phyloP scores from a whole-genome alignment of 2,797 vertebrate genomes.

The Argentina silus region DNA sequence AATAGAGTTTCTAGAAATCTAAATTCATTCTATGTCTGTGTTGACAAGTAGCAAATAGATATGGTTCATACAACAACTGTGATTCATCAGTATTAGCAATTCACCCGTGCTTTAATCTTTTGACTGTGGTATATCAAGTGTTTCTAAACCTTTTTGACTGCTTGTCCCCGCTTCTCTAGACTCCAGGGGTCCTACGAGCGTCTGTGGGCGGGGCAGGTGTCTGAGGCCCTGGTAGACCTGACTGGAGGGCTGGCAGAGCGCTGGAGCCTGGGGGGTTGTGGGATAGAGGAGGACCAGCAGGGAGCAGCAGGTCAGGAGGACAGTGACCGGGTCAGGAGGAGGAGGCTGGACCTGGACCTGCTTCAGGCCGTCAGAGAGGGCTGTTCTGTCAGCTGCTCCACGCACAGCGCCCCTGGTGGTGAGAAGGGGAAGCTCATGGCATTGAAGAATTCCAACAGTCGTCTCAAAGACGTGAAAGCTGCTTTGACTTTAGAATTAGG shows the following conservation, averaged over 20 bases:
- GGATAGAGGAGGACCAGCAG: slow-evolving; percentile 50
- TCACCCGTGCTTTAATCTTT: too few species aligned
- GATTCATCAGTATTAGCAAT: too few species aligned
- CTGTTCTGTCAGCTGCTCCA: slow-evolving; percentile 89
- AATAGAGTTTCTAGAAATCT: not conserved
- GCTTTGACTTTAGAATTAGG: not conserved
- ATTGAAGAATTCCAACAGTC: not conserved
- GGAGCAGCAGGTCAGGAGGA: not conserved
- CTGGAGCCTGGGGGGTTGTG: slow-evolving; percentile 78
- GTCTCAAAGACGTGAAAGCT: too few species aligned
- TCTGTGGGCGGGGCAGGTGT: slow-evolving; percentile 95
- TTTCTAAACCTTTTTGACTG: not conserved
- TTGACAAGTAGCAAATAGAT: too few species aligned
- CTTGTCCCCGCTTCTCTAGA: slow-evolving; percentile 62
- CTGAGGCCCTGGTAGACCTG: slow-evolving; percentile 92
- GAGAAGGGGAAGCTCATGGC: slow-evolving; percentile 23
- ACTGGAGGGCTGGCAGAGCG: slow-evolving; percentile 89
- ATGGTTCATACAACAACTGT: too few species aligned
- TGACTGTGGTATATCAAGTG: not conserved
- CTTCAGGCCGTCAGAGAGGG: slow-evolving; percentile 81
- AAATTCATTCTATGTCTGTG: too few species aligned
- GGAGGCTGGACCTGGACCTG: slow-evolving; percentile 76
- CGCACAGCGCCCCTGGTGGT: slow-evolving; percentile 83
- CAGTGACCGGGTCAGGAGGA: slow-evolving; percentile 52
- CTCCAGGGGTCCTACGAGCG: slow-evolving; percentile 89